Conservation (phyloP, 2,888 invertebrate species). For the Gortyna flavago region DNA sequence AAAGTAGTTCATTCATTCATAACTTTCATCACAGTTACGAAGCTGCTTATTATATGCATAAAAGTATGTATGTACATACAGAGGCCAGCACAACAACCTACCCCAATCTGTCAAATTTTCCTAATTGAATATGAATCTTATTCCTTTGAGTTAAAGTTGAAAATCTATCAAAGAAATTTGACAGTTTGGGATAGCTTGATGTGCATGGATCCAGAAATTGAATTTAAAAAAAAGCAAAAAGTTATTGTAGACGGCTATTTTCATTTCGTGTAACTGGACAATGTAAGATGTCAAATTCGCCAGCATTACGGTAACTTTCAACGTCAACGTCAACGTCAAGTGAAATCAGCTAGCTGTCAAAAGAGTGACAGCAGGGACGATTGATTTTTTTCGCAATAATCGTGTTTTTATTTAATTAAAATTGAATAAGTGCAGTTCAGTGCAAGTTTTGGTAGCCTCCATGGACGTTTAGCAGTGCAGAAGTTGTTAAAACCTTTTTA, state of each 20-base stretch:
- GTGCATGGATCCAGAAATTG: too few relatives aligned
- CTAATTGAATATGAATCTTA: too few relatives aligned
- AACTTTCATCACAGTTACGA: too few relatives aligned
- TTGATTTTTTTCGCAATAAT: conserved; percentile 64
- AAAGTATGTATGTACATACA: too few relatives aligned
- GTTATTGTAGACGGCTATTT: neutral
- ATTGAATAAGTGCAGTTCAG: conserved; percentile 35
- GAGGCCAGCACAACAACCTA: too few relatives aligned
- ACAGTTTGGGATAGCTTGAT: too few relatives aligned
- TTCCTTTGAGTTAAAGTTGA: too few relatives aligned
- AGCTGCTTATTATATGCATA: too few relatives aligned
- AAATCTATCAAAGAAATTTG: too few relatives aligned
- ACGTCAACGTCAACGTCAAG: conserved; percentile 33
- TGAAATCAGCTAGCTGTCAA: conserved; percentile 58
- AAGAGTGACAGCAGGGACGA: conserved; percentile 49
- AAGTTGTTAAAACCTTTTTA: conserved; percentile 43
- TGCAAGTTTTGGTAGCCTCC: conserved; percentile 39
- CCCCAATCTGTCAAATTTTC: too few relatives aligned
- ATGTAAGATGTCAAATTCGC: conserved; percentile 8
- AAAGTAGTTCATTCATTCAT: too few relatives aligned
- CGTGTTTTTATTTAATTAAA: conserved; percentile 60
- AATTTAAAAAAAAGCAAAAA: too few relatives aligned
- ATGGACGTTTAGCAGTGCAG: conserved; percentile 63
- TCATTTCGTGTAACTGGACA: conserved; percentile 30
- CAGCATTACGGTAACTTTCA: conserved; percentile 19